These are phyloP conservation scores for Cromileptes altivelis DNA, from an alignment of 2,113 vertebrate species.

Conservation along the genomic window DNA sequence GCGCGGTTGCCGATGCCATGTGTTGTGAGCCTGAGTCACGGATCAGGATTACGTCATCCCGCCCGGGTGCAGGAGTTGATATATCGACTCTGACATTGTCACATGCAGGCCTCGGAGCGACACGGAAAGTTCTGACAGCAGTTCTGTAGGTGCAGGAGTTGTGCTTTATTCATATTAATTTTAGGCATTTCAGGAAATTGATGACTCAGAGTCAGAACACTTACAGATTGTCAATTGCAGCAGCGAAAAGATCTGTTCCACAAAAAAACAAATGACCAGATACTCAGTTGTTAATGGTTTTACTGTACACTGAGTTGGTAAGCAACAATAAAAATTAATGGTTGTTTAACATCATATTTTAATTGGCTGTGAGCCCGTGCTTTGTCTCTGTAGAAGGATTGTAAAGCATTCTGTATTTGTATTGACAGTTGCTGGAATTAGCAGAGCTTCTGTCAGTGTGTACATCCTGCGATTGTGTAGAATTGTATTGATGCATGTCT, in stretches of 20 bases:
- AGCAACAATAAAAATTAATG: not conserved
- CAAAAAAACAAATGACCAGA: not conserved
- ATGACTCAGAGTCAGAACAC: not conserved
- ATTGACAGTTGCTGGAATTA: conserved; percentile 18
- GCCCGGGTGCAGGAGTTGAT: conserved; percentile 58
- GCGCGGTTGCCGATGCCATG: conserved; percentile 51
- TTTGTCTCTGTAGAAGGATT: conserved; percentile 1
- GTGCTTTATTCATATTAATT: conserved; percentile 8
- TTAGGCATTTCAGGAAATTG: conserved; percentile 18
- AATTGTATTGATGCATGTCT: conserved; percentile 63
- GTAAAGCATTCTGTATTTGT: not conserved
- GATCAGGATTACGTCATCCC: conserved; percentile 66
- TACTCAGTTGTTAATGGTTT: not conserved
- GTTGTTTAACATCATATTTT: not conserved
- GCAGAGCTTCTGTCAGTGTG: conserved; percentile 18
- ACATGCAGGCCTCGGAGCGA: conserved; percentile 49
- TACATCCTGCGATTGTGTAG: conserved; percentile 21
- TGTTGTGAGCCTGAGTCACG: conserved; percentile 65
- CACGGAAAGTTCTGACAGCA: conserved; percentile 31
- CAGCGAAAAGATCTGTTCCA: not conserved
- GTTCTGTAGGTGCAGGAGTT: conserved; percentile 28
- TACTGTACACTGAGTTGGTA: not conserved
- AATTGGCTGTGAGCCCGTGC: not conserved
- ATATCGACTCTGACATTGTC: conserved; percentile 70
- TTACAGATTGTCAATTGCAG: not conserved